Evolutionary conservation across 2,113 vertebrate species (phyloP), one percentile per base, ranked within the genome.

Genomic region (Notothenia rossii): DNA sequence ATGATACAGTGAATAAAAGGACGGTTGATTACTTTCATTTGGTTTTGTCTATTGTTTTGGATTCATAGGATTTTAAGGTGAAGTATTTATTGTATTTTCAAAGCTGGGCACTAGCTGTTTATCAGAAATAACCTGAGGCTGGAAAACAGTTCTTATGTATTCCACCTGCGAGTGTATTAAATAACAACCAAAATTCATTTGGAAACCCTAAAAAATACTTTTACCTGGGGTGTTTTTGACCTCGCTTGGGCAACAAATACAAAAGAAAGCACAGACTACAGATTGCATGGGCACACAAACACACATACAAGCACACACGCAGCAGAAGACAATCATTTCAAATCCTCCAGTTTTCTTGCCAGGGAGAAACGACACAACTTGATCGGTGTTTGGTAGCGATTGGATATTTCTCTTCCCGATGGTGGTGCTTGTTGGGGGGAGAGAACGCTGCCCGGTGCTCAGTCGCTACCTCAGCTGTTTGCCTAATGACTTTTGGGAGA

Each of bases 401-500:
- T 81, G 25, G 43, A 87, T 77, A 89, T 86, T 88, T 79, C 66
- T 86, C 80, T 51, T 88, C 76, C 80, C 25, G 60, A 80, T 82
- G 83, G 82, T 84, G 3, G 68, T 66, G 83, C 43, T 77, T 58
- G 83, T 69, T 64, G 59, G 60, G 63, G 66, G 15, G 79, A 77
- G 77, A 72, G 61, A 66, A 60, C 10, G 53, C 62, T 81, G 79
- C 75, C 79, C 62, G 36, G 51, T 86, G 79, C 81, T 86, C 63
- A 65, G 66, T 75, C 62, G 88, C 90, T 88, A 89, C 87, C 90
- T 90, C 89, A 90, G 89, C 93, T 92, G 89, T 89, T 92, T 92
- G 89, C 61, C 84, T 92, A 91, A 94, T 93, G 88, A 87, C 89
- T 89, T 90, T 62, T 75, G 83, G 89, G 87, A 87, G 80, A 85